Evolutionary conservation across 2,113 vertebrate genomes (phyloP).

Genomic region (Montifringilla adamsi): DNA sequence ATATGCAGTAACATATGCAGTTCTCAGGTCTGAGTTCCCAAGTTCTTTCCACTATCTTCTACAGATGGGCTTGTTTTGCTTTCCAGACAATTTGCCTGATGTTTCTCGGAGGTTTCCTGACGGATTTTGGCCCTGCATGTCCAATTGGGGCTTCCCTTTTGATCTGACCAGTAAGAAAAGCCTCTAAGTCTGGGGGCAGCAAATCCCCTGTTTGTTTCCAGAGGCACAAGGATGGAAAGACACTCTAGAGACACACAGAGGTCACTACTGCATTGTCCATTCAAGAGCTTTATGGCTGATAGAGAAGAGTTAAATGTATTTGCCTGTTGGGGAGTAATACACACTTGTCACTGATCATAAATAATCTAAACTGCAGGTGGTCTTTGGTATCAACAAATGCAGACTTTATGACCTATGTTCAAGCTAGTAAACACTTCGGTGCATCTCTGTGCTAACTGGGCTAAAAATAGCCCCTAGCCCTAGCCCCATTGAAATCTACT

Average conservation of each 20-base stretch:
- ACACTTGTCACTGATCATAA: conserved; percentile 55
- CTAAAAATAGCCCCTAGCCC: conserved; percentile 50
- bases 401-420: conserved; percentile 53
- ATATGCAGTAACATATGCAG: background rate
- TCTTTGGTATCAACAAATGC: conserved; percentile 48
- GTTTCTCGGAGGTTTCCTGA: background rate
- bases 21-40: background rate
- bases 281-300: background rate
- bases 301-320: conserved; percentile 47
- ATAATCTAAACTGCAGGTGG: conserved; percentile 64
- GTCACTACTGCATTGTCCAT: background rate
- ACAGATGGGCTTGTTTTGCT: background rate
- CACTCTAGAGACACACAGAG: background rate
- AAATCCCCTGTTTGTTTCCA: background rate
- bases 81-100: background rate
- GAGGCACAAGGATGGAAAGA: background rate
- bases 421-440: conserved; percentile 55
- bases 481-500: conserved; percentile 27
- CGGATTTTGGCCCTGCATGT: background rate
- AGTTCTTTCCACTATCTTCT: background rate
- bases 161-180: background rate
- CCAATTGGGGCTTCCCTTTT: background rate
- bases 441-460: conserved; percentile 9
- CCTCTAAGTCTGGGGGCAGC: background rate
- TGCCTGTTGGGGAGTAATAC: conserved; percentile 10